Conservation (phyloP, 92 coral and sea anemone species). For the Micromussa lordhowensis region DNA sequence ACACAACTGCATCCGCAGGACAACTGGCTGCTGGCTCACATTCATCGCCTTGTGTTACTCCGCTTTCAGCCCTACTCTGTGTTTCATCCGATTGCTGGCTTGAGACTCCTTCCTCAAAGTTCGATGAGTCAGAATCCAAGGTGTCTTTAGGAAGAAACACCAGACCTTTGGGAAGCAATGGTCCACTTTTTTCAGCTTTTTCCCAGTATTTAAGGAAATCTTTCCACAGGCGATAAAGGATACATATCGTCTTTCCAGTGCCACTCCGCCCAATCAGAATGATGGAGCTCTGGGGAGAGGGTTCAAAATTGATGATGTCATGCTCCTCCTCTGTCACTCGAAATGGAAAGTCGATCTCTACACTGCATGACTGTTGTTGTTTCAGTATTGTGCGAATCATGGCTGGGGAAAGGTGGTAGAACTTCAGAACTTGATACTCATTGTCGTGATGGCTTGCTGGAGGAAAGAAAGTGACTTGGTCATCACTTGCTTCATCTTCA, state of each 20-base stretch:
- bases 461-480: constrained; percentile 74
- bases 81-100: background rate
- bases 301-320: constrained; percentile 81
- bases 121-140: background rate
- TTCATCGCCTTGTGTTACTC: constrained; percentile 1
- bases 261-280: constrained; percentile 98
- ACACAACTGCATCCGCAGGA: background rate
- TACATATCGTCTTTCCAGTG: constrained; percentile 97
- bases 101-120: background rate
- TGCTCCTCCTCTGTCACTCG: constrained; percentile 92
- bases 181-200: constrained; percentile 65
- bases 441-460: constrained; percentile 96
- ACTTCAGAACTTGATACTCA: constrained; percentile 94
- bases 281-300: constrained; percentile 66
- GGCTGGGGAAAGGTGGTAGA: constrained; percentile 81
- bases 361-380: background rate
- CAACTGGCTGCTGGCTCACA: background rate
- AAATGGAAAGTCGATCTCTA: constrained; percentile 84
- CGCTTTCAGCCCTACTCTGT: background rate
- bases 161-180: constrained; percentile 69
- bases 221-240: constrained; percentile 94
- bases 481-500: background rate
- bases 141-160: constrained; percentile 25
- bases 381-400: constrained; percentile 66
- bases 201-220: constrained; percentile 87